These are phyloP conservation scores for Empidonax alnorum DNA, from an alignment of 2,113 vertebrate species.

Conservation along the genomic window DNA sequence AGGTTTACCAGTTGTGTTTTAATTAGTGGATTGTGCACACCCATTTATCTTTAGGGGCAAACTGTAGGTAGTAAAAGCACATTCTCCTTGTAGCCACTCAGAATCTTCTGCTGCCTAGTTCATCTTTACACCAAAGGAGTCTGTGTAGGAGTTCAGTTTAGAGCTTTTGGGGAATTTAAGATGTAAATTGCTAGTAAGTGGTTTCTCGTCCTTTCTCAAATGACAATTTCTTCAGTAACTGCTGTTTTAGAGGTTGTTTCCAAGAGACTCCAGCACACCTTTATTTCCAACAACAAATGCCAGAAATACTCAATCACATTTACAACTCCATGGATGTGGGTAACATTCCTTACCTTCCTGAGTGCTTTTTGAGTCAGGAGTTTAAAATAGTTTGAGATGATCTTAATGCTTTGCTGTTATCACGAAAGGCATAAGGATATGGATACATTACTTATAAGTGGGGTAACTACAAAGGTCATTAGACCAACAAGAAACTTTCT, in stretches of 20 bases:
- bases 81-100: not conserved
- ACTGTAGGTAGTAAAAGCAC: not conserved
- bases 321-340: not conserved
- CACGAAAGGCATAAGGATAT: not conserved
- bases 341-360: not conserved
- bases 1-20: not conserved
- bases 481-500: not conserved
- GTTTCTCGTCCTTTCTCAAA: not conserved
- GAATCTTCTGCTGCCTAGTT: not conserved
- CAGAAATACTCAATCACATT: not conserved
- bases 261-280: not conserved
- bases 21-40: not conserved
- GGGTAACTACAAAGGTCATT: not conserved
- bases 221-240: not conserved
- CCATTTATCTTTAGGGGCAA: not conserved
- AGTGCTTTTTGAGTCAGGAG: not conserved
- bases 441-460: not conserved
- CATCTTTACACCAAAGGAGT: not conserved
- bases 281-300: slow-evolving; percentile 10
- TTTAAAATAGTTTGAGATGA: not conserved
- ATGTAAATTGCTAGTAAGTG: not conserved
- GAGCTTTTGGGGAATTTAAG: not conserved
- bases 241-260: not conserved
- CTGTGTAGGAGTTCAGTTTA: not conserved
- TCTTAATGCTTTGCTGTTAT: not conserved